These are phyloP conservation scores for Sphaerophoria taeniata DNA, from an alignment of 2,888 invertebrate species.

Conservation along the genomic window DNA sequence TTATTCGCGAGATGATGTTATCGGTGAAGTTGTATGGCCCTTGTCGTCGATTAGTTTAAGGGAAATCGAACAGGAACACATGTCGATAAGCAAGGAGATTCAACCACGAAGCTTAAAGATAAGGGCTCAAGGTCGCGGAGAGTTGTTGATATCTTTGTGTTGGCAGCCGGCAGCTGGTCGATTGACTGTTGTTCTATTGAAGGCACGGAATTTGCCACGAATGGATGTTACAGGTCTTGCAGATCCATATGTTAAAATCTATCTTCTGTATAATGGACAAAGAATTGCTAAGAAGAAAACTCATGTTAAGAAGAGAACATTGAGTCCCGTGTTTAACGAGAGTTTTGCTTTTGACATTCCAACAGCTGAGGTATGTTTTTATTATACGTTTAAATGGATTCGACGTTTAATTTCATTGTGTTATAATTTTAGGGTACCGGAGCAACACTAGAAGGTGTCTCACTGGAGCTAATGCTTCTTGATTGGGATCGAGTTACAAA, in stretches of 20 bases:
- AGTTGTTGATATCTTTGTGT: conserved; percentile 97
- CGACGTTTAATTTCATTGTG: conserved; percentile 9
- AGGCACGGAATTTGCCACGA: conserved; percentile 98
- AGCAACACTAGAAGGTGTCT: conserved; percentile 82
- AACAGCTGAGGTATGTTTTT: conserved; percentile 84
- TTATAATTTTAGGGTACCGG: conserved; percentile 80
- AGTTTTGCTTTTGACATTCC: conserved; percentile 99
- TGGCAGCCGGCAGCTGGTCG: conserved; percentile 99
- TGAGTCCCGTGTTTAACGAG: conserved; percentile 99
- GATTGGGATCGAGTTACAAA: conserved; percentile 99
- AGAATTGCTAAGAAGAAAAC: conserved; percentile 99
- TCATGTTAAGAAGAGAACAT: conserved; percentile 98
- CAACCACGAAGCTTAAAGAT: conserved; percentile 97
- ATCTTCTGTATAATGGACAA: conserved; percentile 98
- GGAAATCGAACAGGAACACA: conserved; percentile 90
- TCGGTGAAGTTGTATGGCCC: conserved; percentile 97
- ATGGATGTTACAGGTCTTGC: conserved; percentile 99
- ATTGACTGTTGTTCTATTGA: conserved; percentile 97
- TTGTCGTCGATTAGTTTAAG: conserved; percentile 87
- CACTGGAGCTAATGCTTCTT: conserved; percentile 84
- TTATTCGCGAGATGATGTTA: conserved; percentile 98
- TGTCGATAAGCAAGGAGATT: conserved; percentile 93
- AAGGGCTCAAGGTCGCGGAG: conserved; percentile 96
- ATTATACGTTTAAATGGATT: background rate
- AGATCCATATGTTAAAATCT: conserved; percentile 98